Percentiles rank a stretch among this genome's conserved stretches.
phyloP scores from a whole-genome alignment of 1,140 invertebrate genomes.

The Potamilus streckersoni region DNA sequence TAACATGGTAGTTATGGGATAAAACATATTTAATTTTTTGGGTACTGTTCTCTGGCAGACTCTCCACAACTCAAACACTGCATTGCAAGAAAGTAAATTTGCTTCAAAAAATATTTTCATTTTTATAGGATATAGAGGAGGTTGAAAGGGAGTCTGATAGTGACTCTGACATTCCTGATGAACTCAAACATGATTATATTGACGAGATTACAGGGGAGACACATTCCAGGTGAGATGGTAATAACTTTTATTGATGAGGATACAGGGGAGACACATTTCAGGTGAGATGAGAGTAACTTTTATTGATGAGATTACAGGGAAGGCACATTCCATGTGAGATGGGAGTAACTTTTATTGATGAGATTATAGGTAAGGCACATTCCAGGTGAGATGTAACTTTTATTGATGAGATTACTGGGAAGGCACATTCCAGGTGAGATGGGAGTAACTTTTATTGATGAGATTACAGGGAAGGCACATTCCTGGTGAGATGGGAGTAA shows the following conservation, averaged over 20 bases:
- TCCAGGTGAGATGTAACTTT: no score
- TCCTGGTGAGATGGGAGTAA: conserved; percentile 1
- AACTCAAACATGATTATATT: conserved; percentile 64
- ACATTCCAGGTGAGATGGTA: conserved; percentile 18
- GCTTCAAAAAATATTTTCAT: neutral
- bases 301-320: no score
- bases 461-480: conserved; percentile 58
- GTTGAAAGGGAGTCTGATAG: conserved; percentile 54
- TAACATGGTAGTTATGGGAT: no score
- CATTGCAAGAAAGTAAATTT: neutral
- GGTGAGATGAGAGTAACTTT: neutral
- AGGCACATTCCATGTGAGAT: no score
- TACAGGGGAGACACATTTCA: conserved; percentile 54
- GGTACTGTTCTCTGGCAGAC: neutral
- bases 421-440: no score
- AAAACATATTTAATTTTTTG: neutral
- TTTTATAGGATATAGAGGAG: conserved; percentile 29
- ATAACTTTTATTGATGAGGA: conserved; percentile 55
- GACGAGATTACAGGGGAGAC: conserved; percentile 62
- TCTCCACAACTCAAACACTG: conserved; percentile 1
- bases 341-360: no score
- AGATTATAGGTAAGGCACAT: no score
- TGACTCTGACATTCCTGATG: conserved; percentile 61
- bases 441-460: conserved; percentile 43
- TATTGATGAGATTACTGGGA: no score